Evolutionary conservation across 2,888 invertebrate genomes (phyloP).

Genomic region (Erpobdella octoculata): DNA sequence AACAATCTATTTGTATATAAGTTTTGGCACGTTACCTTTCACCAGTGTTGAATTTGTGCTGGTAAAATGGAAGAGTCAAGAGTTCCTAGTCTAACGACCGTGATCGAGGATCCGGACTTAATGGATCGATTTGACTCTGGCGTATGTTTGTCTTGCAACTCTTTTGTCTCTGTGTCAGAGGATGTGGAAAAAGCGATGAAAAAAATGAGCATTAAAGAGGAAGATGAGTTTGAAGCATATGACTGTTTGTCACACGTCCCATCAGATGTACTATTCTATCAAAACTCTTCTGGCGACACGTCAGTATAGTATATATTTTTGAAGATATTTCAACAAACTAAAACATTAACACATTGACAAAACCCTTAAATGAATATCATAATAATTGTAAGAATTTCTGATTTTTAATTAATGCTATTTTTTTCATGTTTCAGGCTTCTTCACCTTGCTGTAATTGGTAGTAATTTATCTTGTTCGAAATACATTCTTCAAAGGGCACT

Average conservation of each 20-base stretch:
- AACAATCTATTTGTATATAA: too few relatives aligned
- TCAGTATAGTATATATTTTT: neutral
- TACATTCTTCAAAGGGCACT: neutral
- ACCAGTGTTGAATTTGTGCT: too few relatives aligned
- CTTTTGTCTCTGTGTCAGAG: neutral
- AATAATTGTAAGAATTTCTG: neutral
- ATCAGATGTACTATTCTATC: neutral
- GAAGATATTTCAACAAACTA: neutral
- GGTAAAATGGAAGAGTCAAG: too few relatives aligned
- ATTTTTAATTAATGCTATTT: neutral
- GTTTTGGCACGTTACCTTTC: too few relatives aligned
- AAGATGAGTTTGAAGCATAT: neutral
- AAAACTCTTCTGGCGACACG: conserved; percentile 22
- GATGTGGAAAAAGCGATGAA: neutral
- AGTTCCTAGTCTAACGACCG: too few relatives aligned
- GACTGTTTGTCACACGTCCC: neutral
- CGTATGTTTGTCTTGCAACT: conserved; percentile 14
- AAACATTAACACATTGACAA: too few relatives aligned
- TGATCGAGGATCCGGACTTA: too few relatives aligned
- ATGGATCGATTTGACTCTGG: conserved; percentile 23
- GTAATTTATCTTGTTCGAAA: neutral
- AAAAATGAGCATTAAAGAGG: too few relatives aligned
- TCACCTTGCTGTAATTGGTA: conserved; percentile 13
- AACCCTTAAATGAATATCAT: neutral
- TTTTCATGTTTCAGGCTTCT: neutral